phyloP scores from a whole-genome alignment of 2,888 invertebrate species.

The Lordiphosa fenestrarum region DNA sequence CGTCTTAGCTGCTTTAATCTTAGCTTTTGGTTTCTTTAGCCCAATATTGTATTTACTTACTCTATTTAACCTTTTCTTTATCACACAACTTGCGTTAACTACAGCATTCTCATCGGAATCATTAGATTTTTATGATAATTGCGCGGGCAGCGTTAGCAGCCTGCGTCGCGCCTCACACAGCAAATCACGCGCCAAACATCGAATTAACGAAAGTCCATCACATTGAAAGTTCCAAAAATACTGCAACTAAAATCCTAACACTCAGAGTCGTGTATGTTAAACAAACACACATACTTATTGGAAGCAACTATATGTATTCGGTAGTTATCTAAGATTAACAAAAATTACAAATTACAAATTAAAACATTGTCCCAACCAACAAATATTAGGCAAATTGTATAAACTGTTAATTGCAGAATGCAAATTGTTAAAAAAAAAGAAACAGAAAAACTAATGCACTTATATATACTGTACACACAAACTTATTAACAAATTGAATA shows the following conservation, averaged over 20 bases:
- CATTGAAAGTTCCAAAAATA: constrained; percentile 52
- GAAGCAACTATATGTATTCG: constrained; percentile 26
- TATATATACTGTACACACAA: constrained; percentile 17
- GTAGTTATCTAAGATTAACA: constrained; percentile 44
- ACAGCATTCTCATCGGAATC: constrained; percentile 81
- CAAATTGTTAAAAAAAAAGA: constrained; percentile 38
- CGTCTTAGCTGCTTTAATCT: constrained; percentile 8
- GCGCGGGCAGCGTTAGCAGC: constrained; percentile 80
- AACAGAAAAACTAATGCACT: constrained; percentile 32
- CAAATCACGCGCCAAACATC: constrained; percentile 80
- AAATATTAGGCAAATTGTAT: constrained; percentile 16
- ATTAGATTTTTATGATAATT: constrained; percentile 80
- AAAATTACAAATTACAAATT: constrained; percentile 13
- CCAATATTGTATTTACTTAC: constrained; percentile 31
- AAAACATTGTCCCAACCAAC: constrained; percentile 12
- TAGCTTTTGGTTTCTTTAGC: constrained; percentile 13
- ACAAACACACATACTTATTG: constrained; percentile 15
- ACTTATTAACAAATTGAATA: constrained; percentile 39
- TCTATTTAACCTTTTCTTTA: constrained; percentile 58
- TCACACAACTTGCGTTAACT: constrained; percentile 41
- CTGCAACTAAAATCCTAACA: constrained; percentile 21
- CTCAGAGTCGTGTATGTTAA: constrained; percentile 11
- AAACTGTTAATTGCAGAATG: constrained; percentile 14
- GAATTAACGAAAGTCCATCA: constrained; percentile 80
- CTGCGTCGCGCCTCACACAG: constrained; percentile 80